These are phyloP conservation scores for Moxostoma hubbsi DNA, from an alignment of 2,797 vertebrate species.

Conservation along the genomic window DNA sequence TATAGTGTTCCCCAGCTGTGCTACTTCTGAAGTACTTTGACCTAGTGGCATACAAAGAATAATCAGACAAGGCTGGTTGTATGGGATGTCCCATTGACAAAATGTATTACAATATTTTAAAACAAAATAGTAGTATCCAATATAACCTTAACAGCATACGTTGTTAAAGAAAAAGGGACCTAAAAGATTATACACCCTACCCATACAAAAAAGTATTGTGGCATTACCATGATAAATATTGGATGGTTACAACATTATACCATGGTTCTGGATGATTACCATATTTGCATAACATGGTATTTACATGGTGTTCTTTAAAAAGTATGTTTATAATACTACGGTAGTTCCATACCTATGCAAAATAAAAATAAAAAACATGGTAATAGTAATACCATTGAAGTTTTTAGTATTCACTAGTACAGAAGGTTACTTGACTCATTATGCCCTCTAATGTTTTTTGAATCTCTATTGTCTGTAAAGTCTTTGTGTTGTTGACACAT, in stretches of 20 bases:
- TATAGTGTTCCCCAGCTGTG: conserved; percentile 91
- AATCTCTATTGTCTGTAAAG: too few species aligned
- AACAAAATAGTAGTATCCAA: background rate
- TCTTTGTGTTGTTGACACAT: too few species aligned
- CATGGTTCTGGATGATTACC: background rate
- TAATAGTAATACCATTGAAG: too few species aligned
- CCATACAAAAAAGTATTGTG: too few species aligned
- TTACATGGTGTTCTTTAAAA: background rate
- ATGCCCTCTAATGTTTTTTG: too few species aligned
- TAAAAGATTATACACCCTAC: too few species aligned
- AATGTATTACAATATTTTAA: background rate
- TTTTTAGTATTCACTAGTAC: too few species aligned
- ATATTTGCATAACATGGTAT: background rate
- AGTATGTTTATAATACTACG: background rate
- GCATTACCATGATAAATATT: background rate
- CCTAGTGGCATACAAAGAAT: conserved; percentile 71
- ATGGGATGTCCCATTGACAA: background rate
- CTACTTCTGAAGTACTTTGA: conserved; percentile 95
- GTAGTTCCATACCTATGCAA: background rate
- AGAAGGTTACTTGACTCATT: too few species aligned
- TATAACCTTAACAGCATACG: background rate
- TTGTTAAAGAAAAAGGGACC: too few species aligned
- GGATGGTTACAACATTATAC: too few species aligned
- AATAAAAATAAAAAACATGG: too few species aligned
- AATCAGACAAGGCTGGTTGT: background rate